These are phyloP conservation scores for Lepidotrigona ventralis DNA, from an alignment of 1,140 invertebrate genomes.

Conservation along the genomic window DNA sequence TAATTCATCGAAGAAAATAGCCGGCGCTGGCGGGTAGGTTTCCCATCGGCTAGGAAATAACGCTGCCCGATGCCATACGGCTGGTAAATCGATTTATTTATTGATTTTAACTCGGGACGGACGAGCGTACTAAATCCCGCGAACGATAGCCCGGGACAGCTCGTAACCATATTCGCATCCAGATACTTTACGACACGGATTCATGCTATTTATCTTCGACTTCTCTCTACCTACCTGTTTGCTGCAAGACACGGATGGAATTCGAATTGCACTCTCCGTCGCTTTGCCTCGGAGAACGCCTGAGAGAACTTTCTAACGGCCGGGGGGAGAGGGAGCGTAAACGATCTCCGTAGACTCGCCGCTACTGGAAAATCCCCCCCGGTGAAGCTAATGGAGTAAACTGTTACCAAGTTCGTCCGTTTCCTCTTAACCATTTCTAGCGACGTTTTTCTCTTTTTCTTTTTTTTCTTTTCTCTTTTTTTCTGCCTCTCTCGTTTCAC, in stretches of 20 bases:
- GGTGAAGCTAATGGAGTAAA: constrained; percentile 46
- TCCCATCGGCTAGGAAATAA: background rate
- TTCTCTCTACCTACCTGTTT: constrained; percentile 23
- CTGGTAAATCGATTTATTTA: constrained; percentile 25
- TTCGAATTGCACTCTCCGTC: constrained; percentile 54
- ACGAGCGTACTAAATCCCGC: constrained; percentile 30
- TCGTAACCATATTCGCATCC: constrained; percentile 41
- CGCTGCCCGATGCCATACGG: background rate
- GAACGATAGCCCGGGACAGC: constrained; percentile 33
- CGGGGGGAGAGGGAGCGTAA: background rate
- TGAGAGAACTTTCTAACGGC: constrained; percentile 57
- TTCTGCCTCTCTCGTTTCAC: background rate
- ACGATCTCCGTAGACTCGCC: background rate
- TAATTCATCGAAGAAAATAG: background rate
- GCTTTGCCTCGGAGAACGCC: background rate
- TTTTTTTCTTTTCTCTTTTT: too few relatives aligned
- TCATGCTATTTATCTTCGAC: constrained; percentile 48
- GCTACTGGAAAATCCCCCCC: constrained; percentile 44
- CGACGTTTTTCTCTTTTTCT: background rate
- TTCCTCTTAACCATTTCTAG: too few relatives aligned
- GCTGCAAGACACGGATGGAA: constrained; percentile 52
- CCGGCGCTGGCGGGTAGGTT: background rate
- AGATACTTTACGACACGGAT: constrained; percentile 40
- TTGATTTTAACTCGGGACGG: constrained; percentile 24
- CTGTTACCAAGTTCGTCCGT: background rate